Evolutionary conservation across 2,113 vertebrate genomes (phyloP).

Genomic region (Copsychus sechellarum): DNA sequence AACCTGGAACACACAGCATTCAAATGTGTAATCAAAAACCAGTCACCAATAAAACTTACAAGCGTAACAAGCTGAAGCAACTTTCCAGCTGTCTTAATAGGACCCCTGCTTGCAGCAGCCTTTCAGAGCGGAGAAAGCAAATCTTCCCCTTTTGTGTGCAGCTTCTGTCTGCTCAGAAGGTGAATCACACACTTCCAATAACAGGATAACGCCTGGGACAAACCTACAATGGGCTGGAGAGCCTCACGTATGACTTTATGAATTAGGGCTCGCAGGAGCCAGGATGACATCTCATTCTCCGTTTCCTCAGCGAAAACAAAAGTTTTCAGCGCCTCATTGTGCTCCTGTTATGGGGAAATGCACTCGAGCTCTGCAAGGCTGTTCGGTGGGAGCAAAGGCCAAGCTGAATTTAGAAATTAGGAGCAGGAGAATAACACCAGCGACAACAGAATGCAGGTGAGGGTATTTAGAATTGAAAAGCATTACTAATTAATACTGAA

Average conservation of each 20-base stretch:
- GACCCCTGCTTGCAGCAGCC: conserved; percentile 83
- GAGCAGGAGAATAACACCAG: conserved; percentile 5
- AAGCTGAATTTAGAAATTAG: not conserved
- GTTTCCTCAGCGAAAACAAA: conserved; percentile 17
- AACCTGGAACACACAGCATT: conserved; percentile 77
- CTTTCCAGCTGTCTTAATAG: conserved; percentile 87
- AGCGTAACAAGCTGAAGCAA: conserved; percentile 82
- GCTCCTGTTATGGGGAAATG: not conserved
- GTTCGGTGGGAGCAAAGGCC: not conserved
- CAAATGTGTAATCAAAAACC: conserved; percentile 85
- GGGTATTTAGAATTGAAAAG: conserved; percentile 3
- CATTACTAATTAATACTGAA: conserved; percentile 27
- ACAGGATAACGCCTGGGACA: conserved; percentile 66
- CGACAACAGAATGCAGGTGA: conserved; percentile 18
- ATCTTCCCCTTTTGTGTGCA: conserved; percentile 82
- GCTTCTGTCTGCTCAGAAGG: conserved; percentile 87
- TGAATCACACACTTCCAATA: conserved; percentile 79
- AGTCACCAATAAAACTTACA: conserved; percentile 87
- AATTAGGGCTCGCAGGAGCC: conserved; percentile 47
- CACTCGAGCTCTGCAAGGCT: not conserved
- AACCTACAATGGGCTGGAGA: conserved; percentile 41
- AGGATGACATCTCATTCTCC: conserved; percentile 44
- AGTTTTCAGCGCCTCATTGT: not conserved
- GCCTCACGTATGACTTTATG: conserved; percentile 44
- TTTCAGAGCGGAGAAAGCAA: conserved; percentile 77